phyloP scores from a whole-genome alignment of 2,797 vertebrate species.

The Calcarius lapponicus region DNA sequence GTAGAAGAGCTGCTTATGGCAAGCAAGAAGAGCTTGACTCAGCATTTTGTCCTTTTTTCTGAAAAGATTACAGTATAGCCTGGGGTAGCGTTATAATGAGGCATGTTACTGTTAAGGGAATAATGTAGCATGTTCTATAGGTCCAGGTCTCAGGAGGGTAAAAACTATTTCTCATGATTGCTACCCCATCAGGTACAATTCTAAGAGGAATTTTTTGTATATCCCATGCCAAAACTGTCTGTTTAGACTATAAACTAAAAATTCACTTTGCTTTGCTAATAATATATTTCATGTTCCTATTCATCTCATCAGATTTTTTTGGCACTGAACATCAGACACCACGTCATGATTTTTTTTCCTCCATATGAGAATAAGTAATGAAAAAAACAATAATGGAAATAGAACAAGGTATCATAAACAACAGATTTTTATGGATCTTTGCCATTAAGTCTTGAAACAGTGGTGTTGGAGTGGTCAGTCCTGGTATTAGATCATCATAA shows the following conservation, averaged over 20 bases:
- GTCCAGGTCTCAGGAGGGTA: background rate
- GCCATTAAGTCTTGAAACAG: background rate
- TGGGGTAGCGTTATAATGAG: conserved; percentile 34
- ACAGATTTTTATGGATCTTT: background rate
- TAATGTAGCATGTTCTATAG: background rate
- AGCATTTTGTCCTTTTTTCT: conserved; percentile 3
- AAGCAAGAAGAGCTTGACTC: background rate
- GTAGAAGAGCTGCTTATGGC: background rate
- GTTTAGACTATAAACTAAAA: background rate
- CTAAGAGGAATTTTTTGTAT: background rate
- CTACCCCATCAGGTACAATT: background rate
- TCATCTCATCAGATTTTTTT: background rate
- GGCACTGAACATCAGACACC: background rate
- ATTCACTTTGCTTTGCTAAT: background rate
- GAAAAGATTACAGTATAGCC: background rate
- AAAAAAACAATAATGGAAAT: background rate
- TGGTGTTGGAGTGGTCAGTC: background rate
- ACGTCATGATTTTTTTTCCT: background rate
- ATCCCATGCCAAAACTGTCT: background rate
- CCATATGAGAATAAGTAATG: background rate
- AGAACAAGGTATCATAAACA: background rate
- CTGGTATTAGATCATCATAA: background rate
- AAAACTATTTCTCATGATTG: background rate
- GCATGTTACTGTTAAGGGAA: background rate
- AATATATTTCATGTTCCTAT: background rate